A percentile compares a stretch with the other conserved stretches of the same genome.
These are phyloP conservation scores for Pseudomyrmex flavicornis DNA, from an alignment of 1,140 invertebrate species.

Conservation along the genomic window DNA sequence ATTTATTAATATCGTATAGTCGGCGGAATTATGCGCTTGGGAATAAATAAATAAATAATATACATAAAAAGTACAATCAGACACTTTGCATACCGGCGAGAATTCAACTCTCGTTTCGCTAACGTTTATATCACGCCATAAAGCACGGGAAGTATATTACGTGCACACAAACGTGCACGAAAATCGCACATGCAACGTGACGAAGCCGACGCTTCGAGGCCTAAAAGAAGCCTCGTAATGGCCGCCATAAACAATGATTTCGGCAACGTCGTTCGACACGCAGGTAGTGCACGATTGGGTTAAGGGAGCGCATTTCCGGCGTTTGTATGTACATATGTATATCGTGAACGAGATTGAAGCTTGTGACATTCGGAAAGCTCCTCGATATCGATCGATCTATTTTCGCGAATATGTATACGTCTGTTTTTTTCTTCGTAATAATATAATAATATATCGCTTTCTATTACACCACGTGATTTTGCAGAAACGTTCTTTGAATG, in stretches of 20 bases:
- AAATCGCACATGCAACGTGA: conserved; percentile 39
- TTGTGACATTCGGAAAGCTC: background rate
- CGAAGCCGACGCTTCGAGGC: background rate
- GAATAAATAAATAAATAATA: conserved; percentile 29
- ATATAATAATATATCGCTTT: conserved; percentile 13
- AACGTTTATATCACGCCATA: conserved; percentile 68
- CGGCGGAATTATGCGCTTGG: conserved; percentile 55
- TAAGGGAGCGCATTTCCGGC: conserved; percentile 14
- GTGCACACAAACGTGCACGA: conserved; percentile 45
- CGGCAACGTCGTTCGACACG: background rate
- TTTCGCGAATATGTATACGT: background rate
- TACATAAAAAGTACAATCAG: background rate
- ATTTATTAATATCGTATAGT: conserved; percentile 59
- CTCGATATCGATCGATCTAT: conserved; percentile 7
- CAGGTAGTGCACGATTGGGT: conserved; percentile 29
- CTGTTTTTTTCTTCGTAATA: conserved; percentile 26
- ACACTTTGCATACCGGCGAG: conserved; percentile 65
- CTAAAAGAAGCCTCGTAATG: conserved; percentile 43
- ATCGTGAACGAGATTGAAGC: conserved; percentile 16
- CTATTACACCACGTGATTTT: background rate
- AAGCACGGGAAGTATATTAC: conserved; percentile 52
- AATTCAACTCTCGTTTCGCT: conserved; percentile 64
- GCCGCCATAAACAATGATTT: conserved; percentile 60
- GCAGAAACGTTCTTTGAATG: conserved; percentile 44
- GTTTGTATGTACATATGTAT: background rate